These are phyloP conservation scores for Dione juno DNA, from an alignment of 2,888 invertebrate genomes.

Conservation along the genomic window DNA sequence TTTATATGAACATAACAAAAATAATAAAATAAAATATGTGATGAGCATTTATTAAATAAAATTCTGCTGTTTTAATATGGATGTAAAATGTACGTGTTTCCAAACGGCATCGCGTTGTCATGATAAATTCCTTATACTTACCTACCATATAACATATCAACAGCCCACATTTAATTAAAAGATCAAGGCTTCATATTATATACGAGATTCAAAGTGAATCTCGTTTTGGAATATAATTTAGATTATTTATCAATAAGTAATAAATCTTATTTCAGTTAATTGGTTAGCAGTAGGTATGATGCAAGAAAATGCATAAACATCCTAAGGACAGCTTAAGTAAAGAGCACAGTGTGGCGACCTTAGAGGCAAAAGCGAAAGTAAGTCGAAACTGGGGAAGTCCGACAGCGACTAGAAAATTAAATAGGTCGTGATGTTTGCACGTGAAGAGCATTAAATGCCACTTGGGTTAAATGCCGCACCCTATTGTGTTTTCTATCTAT, in stretches of 20 bases:
- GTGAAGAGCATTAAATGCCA: slow-evolving; percentile 47
- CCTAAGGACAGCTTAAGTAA: slow-evolving; percentile 34
- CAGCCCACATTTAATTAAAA: slow-evolving; percentile 16
- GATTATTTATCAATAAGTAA: slow-evolving; percentile 27
- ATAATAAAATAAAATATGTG: neutral
- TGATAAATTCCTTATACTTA: neutral
- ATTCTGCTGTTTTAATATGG: neutral
- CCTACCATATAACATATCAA: neutral
- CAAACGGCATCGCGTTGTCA: neutral
- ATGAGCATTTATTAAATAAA: neutral
- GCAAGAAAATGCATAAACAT: slow-evolving; percentile 32
- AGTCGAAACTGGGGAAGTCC: slow-evolving; percentile 61
- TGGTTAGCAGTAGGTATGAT: slow-evolving; percentile 12
- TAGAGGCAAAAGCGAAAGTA: slow-evolving; percentile 53
- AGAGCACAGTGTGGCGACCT: slow-evolving; percentile 41
- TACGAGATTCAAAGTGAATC: slow-evolving; percentile 18
- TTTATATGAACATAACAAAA: slow-evolving; percentile 5
- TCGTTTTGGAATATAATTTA: slow-evolving; percentile 31
- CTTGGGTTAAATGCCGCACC: slow-evolving; percentile 37
- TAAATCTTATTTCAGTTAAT: slow-evolving; percentile 34
- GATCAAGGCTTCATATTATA: slow-evolving; percentile 41
- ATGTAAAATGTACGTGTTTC: neutral
- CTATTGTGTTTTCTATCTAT: slow-evolving; percentile 12
- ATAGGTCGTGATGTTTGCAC: slow-evolving; percentile 50
- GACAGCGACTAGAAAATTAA: slow-evolving; percentile 51